Base-by-base conservation (phyloP, 30 jellyfish, hydroid and myxozoan species). In the Catostylus mosaicus region DNA sequence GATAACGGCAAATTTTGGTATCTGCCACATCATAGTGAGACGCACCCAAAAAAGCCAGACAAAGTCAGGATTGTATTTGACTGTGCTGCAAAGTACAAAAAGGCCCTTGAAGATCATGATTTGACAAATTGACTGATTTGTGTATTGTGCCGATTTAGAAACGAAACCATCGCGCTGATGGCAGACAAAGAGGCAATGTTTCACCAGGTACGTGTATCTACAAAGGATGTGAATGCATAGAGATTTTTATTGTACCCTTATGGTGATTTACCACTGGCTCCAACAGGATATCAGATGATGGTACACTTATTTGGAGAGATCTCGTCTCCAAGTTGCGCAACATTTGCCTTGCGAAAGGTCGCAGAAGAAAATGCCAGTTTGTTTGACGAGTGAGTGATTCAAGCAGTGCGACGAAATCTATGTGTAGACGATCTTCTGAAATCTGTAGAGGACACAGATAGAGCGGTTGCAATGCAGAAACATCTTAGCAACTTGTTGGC, bases 171-270 rank as follows among this genome's bases (percentile, higher is more conserved):
- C 16, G 89, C 89, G 14, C 19, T 85, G 47, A 63, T 74, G 84
- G 89, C 77, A 10, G 95, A 85, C 40, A 52, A 73, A 34, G 77
- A 73, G 46, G 90, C 95, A 36, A 85, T 85, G 95, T 85, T 73
- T 48, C 68, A 62, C 29, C 90, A 86, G 73, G 91, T 86, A 67
- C 72, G 73, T 26, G 95, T 85, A 16, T 26, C 36, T 46, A 76
- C 83, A 0, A 37, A 75, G 24, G 89, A 85, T 46, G 2, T 54
- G 9, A 47, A 75, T 48, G 73, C 83, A 16, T 54, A 73, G 32
- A 54, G 95, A n/a, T 85, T 85, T 54, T 65, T 85, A 3, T 85
- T 90, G 95, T 85, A 1, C 33, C 83, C 83, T 12, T 35, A 64
- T 64, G 95, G 86, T 24, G 84, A 85, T 64, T 19, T 85, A 1